Conservation (phyloP, 2,797 vertebrate species). For the Lepilemur septentrionalis region DNA sequence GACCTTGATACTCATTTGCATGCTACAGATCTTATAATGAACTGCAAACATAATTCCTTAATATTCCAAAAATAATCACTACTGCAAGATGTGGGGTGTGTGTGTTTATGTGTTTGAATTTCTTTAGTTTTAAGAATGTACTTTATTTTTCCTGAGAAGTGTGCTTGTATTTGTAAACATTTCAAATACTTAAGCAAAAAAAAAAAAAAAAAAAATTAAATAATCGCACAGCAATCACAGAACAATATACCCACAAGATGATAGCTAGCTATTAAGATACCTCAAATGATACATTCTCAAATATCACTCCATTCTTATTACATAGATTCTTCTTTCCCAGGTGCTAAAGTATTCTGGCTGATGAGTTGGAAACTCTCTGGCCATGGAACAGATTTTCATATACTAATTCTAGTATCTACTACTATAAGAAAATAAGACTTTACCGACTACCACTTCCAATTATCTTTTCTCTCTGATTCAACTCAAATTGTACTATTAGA, state of each 20-base stretch:
- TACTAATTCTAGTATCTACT: background rate
- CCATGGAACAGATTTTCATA: background rate
- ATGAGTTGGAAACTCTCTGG: background rate
- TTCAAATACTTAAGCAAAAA: background rate
- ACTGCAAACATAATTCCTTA: background rate
- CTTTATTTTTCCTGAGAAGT: background rate
- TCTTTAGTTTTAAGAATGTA: background rate
- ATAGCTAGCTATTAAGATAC: background rate
- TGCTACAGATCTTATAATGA: background rate
- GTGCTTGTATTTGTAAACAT: background rate
- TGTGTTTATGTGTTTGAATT: background rate
- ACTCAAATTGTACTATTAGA: background rate
- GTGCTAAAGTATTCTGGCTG: background rate
- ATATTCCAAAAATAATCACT: background rate
- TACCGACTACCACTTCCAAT: background rate
- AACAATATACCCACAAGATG: background rate
- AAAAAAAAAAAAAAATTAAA: background rate
- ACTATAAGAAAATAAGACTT: background rate
- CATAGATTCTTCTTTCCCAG: background rate
- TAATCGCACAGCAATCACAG: background rate
- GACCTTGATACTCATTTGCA: background rate
- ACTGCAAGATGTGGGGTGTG: accelerated
- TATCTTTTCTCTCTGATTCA: background rate
- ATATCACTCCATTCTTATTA: background rate
- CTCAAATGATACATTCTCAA: background rate